Conservation (phyloP, 2,113 vertebrate genomes). For the Nipponia nippon region DNA sequence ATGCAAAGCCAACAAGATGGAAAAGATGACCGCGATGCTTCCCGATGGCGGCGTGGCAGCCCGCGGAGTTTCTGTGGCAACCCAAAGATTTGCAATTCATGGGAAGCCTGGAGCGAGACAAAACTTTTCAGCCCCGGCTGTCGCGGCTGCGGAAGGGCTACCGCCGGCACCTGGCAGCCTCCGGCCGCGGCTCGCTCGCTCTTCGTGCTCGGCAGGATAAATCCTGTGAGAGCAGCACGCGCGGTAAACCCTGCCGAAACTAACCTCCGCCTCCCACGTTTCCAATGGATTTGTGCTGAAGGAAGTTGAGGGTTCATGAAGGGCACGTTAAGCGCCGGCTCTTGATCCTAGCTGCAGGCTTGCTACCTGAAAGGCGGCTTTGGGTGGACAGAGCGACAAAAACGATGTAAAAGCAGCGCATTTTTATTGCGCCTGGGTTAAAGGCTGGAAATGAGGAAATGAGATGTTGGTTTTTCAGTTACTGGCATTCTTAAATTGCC, state of each 20-base stretch:
- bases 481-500: neutral
- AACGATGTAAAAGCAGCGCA: accelerated
- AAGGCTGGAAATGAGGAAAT: neutral
- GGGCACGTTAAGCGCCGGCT: neutral
- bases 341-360: neutral
- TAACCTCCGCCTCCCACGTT: neutral
- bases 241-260: neutral
- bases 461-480: neutral
- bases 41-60: constrained; percentile 44
- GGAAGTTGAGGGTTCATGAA: neutral
- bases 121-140: constrained; percentile 38
- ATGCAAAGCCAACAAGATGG: constrained; percentile 62
- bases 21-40: constrained; percentile 55
- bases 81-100: constrained; percentile 59
- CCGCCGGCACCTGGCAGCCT: constrained; percentile 18
- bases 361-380: neutral
- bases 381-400: neutral
- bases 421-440: neutral
- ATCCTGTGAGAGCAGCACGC: constrained; percentile 20
- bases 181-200: constrained; percentile 22
- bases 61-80: constrained; percentile 69
- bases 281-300: neutral
- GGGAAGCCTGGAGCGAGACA: constrained; percentile 44
- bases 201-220: constrained; percentile 11
- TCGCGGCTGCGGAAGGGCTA: constrained; percentile 10